phyloP scores from a whole-genome alignment of 35 echinoderm and acorn worm species.

The Ophioderma brevispina region DNA sequence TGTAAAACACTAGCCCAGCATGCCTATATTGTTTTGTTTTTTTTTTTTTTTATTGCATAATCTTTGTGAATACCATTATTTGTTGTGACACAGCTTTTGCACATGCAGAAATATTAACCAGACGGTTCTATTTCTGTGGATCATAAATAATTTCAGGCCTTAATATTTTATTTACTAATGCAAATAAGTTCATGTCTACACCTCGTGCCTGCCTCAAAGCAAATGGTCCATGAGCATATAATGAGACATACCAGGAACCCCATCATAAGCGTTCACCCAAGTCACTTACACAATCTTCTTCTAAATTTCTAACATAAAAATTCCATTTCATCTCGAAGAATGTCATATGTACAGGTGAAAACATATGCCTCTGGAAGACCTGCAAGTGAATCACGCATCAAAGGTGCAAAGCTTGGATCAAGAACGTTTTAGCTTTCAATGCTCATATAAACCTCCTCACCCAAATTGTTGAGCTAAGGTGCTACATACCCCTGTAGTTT shows the following conservation, averaged over 20 bases:
- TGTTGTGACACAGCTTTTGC: too few relatives aligned
- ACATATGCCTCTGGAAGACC: slow-evolving; percentile 81
- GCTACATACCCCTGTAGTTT: slow-evolving; percentile 5
- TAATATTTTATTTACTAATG: neutral
- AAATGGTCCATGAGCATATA: neutral
- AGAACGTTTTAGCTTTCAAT: slow-evolving; percentile 26
- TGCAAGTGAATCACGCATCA: slow-evolving; percentile 50
- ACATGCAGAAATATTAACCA: too few relatives aligned
- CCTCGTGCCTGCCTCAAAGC: neutral
- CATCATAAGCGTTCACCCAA: slow-evolving; percentile 56
- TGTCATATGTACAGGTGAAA: slow-evolving; percentile 64
- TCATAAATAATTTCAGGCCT: too few relatives aligned
- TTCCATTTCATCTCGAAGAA: slow-evolving; percentile 76
- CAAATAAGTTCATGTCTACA: neutral
- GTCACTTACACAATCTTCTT: slow-evolving; percentile 58
- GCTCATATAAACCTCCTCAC: slow-evolving; percentile 42
- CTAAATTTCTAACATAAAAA: slow-evolving; percentile 49
- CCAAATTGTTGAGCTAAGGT: slow-evolving; percentile 1
- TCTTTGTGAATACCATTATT: too few relatives aligned
- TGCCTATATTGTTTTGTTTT: too few relatives aligned
- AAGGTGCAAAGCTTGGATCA: slow-evolving; percentile 53
- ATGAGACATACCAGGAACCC: slow-evolving; percentile 54
- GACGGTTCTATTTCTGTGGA: too few relatives aligned
- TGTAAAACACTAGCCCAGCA: too few relatives aligned
- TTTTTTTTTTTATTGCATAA: too few relatives aligned